Percentiles rank a stretch among this genome's conserved stretches.
These are phyloP conservation scores for Anoplolepis gracilipes DNA, from an alignment of 1,140 invertebrate genomes.

Conservation along the genomic window DNA sequence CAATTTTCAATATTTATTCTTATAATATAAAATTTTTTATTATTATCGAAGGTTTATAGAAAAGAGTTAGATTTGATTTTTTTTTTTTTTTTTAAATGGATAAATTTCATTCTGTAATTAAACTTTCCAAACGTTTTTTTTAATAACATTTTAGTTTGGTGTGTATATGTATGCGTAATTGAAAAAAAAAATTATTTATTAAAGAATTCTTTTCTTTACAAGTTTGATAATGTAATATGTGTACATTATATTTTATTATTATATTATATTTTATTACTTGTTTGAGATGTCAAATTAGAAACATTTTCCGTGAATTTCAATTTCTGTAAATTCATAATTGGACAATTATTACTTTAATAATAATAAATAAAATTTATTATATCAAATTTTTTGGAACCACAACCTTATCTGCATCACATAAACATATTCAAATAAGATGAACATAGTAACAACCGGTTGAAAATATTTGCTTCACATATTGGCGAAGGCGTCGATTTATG, in stretches of 20 bases:
- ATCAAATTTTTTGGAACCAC: background rate
- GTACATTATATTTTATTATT: too few species aligned
- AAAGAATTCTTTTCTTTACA: background rate
- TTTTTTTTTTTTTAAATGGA: too few species aligned
- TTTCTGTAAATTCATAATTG: background rate
- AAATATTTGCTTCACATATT: slow-evolving; percentile 51
- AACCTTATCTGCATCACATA: background rate
- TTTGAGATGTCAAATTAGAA: background rate
- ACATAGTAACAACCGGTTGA: slow-evolving; percentile 26
- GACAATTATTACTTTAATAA: background rate
- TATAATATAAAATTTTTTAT: background rate
- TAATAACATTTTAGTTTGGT: background rate
- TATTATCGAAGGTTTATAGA: background rate
- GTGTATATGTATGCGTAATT: background rate
- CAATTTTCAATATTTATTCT: background rate
- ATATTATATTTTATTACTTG: too few species aligned
- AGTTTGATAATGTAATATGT: background rate
- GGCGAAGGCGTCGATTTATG: slow-evolving; percentile 46
- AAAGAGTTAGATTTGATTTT: background rate
- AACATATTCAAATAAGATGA: slow-evolving; percentile 34
- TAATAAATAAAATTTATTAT: background rate
- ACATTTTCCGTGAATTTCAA: background rate
- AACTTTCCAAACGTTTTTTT: background rate
- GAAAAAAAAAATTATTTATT: background rate
- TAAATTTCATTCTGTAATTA: background rate